A percentile compares a stretch with the other conserved stretches of the same genome.
These are phyloP conservation scores for Agrypnia vestita DNA, from an alignment of 1,140 invertebrate species.

Conservation along the genomic window DNA sequence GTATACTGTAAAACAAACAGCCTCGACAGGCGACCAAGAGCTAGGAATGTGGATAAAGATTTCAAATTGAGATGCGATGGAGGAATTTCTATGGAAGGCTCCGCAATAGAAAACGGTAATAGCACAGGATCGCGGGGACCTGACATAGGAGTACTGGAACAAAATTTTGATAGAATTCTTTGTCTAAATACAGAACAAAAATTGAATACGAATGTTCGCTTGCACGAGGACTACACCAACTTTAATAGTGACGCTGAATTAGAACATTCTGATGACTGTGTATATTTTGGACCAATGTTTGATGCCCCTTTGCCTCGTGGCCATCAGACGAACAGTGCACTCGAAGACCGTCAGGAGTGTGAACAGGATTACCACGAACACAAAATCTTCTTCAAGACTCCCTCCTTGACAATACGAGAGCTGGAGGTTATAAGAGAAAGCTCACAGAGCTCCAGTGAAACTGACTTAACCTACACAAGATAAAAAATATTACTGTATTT, in stretches of 20 bases:
- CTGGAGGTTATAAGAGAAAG: constrained; percentile 72
- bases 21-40: constrained; percentile 68
- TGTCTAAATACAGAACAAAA: constrained; percentile 59
- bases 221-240: constrained; percentile 60
- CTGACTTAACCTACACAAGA: constrained; percentile 71
- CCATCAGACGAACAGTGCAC: constrained; percentile 63
- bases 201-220: constrained; percentile 9
- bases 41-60: constrained; percentile 70
- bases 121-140: background rate
- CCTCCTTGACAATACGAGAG: constrained; percentile 70
- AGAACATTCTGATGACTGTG: constrained; percentile 69
- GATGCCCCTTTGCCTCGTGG: constrained; percentile 27
- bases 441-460: constrained; percentile 72
- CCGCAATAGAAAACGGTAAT: constrained; percentile 55
- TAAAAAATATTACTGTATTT: constrained; percentile 61
- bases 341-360: constrained; percentile 61
- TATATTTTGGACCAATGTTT: constrained; percentile 55
- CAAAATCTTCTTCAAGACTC: constrained; percentile 69
- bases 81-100: constrained; percentile 62
- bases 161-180: constrained; percentile 70
- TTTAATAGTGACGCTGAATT: constrained; percentile 62
- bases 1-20: constrained; percentile 72
- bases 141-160: constrained; percentile 63
- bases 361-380: constrained; percentile 44
- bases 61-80: constrained; percentile 72